Evolutionary conservation across 2,113 vertebrate genomes (phyloP).

Genomic region (Sturnus vulgaris): DNA sequence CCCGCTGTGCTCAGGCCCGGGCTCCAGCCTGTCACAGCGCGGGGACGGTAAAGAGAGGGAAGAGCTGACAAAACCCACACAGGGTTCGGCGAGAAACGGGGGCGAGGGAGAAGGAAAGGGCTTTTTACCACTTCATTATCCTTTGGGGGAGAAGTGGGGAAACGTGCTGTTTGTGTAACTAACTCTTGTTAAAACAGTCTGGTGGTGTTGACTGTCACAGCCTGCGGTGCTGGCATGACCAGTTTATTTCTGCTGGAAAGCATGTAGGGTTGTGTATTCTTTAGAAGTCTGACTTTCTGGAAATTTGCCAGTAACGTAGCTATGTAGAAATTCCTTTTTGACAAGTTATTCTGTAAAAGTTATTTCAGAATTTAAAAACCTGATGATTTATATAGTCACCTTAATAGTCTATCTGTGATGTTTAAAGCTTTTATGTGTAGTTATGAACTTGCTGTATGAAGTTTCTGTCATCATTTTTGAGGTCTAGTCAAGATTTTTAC

Average conservation of each 20-base stretch:
- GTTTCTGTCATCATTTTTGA: not conserved
- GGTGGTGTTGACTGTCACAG: not conserved
- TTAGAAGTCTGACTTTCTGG: not conserved
- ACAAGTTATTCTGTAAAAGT: not conserved
- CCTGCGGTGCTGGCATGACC: not conserved
- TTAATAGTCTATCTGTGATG: not conserved
- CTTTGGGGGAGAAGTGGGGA: not conserved
- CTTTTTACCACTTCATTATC: not conserved
- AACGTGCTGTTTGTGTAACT: not conserved
- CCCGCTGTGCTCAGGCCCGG: not conserved
- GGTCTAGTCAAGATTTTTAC: not conserved
- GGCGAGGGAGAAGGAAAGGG: too few relatives aligned
- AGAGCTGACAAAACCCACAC: not conserved
- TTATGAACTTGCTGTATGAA: not conserved
- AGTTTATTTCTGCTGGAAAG: not conserved
- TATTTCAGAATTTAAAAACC: not conserved
- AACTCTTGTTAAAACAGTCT: not conserved
- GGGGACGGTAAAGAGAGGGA: not conserved
- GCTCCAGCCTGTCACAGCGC: not conserved
- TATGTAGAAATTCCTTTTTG: not conserved
- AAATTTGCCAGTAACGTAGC: fast-evolving
- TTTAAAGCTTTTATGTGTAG: not conserved
- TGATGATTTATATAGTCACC: not conserved
- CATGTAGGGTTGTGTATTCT: not conserved
- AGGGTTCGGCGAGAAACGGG: too few relatives aligned